Base-by-base conservation (phyloP, 2,888 invertebrate genomes). In the Fabriciana adippe region DNA sequence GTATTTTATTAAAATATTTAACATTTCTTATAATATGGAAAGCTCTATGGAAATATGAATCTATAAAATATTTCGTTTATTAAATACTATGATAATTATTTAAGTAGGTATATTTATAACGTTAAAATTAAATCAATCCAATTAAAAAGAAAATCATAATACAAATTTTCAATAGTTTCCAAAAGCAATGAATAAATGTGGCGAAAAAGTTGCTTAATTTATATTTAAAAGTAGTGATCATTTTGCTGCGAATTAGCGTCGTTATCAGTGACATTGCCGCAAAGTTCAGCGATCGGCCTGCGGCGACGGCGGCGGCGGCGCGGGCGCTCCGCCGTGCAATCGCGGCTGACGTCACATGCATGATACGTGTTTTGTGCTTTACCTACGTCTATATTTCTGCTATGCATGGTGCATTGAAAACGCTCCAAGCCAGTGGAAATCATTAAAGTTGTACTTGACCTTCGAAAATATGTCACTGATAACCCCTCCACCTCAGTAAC, bases 211-310 rank as follows among this genome's bases (percentile, higher is more conserved):
- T 50, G 15, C 16, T 48, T 35, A 16, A 48, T 57, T 64, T 41
- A 13, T 48, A 55, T 45, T 41, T 55, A 35, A 16, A 61, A 61
- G 6, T 61, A 55, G n/a, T 66, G 45, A 35, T 74, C 70, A 77
- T 74, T 73, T 78, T 76, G 79, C 80, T 83, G 69, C 77, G 79
- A 81, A 81, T 82, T 83, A 83, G 82, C 79, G 76, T 79, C 73
- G 79, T 86, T 87, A 90, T 89, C 89, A 83, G 83, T 79, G 81
- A 81, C 84, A 85, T 84, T 87, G 88, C 84, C 86, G 83, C 83
- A 80, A 82, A 86, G 89, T 88, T 86, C 86, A 87, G 84, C 80
- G 80, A 70, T 81, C 81, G 83, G 74, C 63, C 55, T 56, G 61
- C 73, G 75, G 73, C 72, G 73, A 74, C 71, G 72, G 75, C 73